Percentiles rank a stretch among this genome's conserved stretches.
Conservation (phyloP, 1,140 invertebrate genomes). For the Belonocnema kinseyi region DNA sequence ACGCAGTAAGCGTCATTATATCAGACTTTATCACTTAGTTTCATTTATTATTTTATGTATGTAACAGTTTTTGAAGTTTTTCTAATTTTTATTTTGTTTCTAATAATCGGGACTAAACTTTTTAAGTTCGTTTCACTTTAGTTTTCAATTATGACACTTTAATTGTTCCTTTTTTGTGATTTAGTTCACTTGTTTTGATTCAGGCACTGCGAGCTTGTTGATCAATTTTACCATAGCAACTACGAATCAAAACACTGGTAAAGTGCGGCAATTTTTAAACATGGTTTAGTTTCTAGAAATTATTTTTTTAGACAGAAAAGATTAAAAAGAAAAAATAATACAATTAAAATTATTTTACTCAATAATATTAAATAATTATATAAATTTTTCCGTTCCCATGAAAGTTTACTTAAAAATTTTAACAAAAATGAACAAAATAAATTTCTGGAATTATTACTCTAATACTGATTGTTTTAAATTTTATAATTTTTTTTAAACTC, state of each 20-base stretch:
- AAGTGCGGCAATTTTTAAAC: background rate
- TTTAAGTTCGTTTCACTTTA: background rate
- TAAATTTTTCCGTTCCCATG: no score
- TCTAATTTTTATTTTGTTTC: background rate
- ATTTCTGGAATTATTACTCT: no score
- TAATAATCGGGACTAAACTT: background rate
- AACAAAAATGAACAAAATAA: no score
- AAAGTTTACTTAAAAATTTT: no score
- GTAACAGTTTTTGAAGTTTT: background rate
- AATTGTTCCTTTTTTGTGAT: constrained; percentile 11
- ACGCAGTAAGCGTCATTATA: no score
- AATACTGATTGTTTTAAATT: no score
- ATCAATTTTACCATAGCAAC: constrained; percentile 69
- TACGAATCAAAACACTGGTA: constrained; percentile 47
- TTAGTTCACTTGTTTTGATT: background rate
- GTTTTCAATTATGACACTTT: background rate
- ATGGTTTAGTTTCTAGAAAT: background rate
- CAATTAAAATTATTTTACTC: no score
- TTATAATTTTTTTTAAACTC: no score
- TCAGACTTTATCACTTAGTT: no score
- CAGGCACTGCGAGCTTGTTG: constrained; percentile 10
- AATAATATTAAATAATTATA: no score
- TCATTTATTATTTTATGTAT: no score
- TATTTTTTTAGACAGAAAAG: background rate
- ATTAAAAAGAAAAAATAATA: no score